Evolutionary conservation across 2,113 vertebrate species (phyloP), one percentile per base, ranked within the genome.

Genomic region (Phylloscopus whistleri): DNA sequence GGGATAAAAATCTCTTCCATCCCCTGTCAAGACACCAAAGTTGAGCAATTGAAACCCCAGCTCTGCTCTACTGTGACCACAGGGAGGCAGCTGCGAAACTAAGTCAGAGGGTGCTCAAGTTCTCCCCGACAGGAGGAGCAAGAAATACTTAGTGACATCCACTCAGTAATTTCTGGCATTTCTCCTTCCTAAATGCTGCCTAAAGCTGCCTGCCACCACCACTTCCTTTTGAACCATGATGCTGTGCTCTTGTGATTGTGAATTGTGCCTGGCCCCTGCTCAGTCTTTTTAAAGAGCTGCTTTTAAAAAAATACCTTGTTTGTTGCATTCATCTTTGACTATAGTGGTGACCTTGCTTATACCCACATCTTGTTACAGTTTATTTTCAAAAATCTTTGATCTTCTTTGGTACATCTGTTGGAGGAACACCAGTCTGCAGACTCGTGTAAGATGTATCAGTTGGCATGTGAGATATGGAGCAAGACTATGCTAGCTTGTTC

Each of bases 81-180:
- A 41, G 69, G 56, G 44, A 72, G 27, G 33, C 43, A 82, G 53
- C 28, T 85, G 44, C 60, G 75, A 30, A 49, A 6, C 53, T 43
- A 30, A 44, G 37, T 22, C 51, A 51, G 59, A 52, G 15, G 2
- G 17, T 49, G 58, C 52, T 87, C 13, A 18, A 21, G 19, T n/a
- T 67, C 20, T 76, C 24, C n/a, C 17, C 67, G 6, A 10, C 13
- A 37, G 27, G 18, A 78, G 11, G 11, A 0, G 0, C 12, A 43
- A 74, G 30, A 84, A 63, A 26, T 13, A 5, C 35, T 12, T 21
- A 33, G 28, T 33, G 21, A 43, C 17, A 31, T 48, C 13, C 4
- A 2, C 33, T 51, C 37, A 19, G 35, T 44, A 53, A 46, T 60
- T 82, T 74, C 77, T 84, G 56, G 53, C 11, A 13, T 28, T 93